Evolutionary conservation across 2,888 invertebrate genomes (phyloP).

Genomic region (Balanococcus diminutus): DNA sequence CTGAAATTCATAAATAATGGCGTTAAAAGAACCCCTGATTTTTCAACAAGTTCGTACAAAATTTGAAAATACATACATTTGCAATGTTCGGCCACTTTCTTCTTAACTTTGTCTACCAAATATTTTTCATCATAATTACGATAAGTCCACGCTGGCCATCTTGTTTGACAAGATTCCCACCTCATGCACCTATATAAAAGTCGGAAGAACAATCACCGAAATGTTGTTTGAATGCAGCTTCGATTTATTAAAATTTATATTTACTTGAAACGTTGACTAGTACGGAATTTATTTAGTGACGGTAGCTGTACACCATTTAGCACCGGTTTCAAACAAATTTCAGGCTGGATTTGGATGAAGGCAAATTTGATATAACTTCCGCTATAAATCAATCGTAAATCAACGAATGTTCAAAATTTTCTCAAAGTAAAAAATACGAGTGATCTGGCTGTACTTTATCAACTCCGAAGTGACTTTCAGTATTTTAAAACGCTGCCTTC

Average conservation of each 20-base stretch:
- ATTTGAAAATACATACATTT: slow-evolving; percentile 26
- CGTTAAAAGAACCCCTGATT: background rate
- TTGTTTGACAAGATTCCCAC: slow-evolving; percentile 65
- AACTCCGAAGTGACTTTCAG: slow-evolving; percentile 58
- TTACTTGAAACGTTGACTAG: slow-evolving; percentile 47
- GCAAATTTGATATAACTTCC: slow-evolving; percentile 31
- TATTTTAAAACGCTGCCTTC: slow-evolving; percentile 76
- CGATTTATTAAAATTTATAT: too few species aligned
- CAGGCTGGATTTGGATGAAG: slow-evolving; percentile 31
- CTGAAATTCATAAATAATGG: background rate
- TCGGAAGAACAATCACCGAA: too few species aligned
- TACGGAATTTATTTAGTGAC: slow-evolving; percentile 37
- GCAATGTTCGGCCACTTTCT: slow-evolving; percentile 52
- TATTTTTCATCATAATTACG: slow-evolving; percentile 68
- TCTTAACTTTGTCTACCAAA: slow-evolving; percentile 62
- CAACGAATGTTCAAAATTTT: background rate
- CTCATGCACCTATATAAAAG: slow-evolving; percentile 60
- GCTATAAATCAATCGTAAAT: background rate
- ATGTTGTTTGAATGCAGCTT: too few species aligned
- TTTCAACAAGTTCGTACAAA: background rate
- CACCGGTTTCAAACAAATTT: background rate
- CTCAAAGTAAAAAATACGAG: too few species aligned
- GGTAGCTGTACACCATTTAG: slow-evolving; percentile 37
- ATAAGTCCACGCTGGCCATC: slow-evolving; percentile 73
- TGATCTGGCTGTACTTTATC: background rate